Base-by-base conservation (phyloP, 2,888 invertebrate genomes). In the Unio pictorum region DNA sequence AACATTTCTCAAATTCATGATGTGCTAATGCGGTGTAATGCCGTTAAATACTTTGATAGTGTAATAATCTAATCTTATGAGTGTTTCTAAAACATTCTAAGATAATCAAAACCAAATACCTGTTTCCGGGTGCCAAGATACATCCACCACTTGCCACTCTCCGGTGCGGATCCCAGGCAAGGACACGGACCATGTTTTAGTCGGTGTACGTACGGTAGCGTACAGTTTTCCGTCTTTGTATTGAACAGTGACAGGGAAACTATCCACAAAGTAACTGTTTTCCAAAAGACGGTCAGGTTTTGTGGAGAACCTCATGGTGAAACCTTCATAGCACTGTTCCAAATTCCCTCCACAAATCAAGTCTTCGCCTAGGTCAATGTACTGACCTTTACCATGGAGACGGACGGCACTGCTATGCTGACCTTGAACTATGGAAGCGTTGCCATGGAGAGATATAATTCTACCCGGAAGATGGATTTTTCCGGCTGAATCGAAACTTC, bases 241-340 rank as follows among this genome's bases (percentile, higher is more conserved):
- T 73, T 82, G 88, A 30, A 89, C 70, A 1, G 83, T 80, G 15
- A 88, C 70, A 0, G 88, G 87, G 56, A 84, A 85, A 63, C 87
- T 87, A 74, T 88, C 88, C 34, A 89, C 56, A 63, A 87, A 83
- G 71, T 87, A 87, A 80, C 82, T 86, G 61, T 85, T 85, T 55
- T 87, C 80, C 18, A 68, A 30, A 6, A 89, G 79, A 6, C 73
- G 64, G 8, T 81, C 76, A 0, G 89, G 88, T 64, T 80, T 76
- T 20, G 85, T 71, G 7, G 82, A 76, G 55, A 88, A 72, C 17
- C 88, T 75, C 57, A 88, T 55, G 0, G 88, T 88, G 72, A 86
- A 86, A 23, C 89, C 89, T 20, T 86, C 79, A 26, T 56, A 72
- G 72, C 89, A 89, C 66, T 82, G 78, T 61, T 86, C 84, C 30